Base-by-base conservation (phyloP, 2,113 vertebrate genomes). In the Solea solea region DNA sequence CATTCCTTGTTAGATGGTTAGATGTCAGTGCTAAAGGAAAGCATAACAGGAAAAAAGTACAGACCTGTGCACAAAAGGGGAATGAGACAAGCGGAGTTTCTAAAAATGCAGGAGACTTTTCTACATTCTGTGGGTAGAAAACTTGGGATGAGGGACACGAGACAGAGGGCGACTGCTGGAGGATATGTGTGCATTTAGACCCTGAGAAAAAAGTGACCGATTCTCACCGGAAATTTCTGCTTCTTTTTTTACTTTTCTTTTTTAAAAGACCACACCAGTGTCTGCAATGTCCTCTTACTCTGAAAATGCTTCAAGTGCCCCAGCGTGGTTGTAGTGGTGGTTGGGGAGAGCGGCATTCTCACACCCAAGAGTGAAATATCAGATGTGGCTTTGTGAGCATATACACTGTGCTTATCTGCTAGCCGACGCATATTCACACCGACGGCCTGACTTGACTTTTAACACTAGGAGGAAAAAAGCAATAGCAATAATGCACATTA, bases 151-250 rank as follows among this genome's bases (percentile, higher is more conserved):
- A 62, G 69, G 82, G 74, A 85, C 81, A 80, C 25, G 48, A 81
- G 75, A 85, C 76, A 56, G 69, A 65, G 83, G 84, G 84, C 72
- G 86, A 89, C 82, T 85, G 88, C 86, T 90, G 88, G 76, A 91
- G 90, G 89, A 90, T 90, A 86, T 91, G 91, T 87, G 88, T 91
- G 88, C 88, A 90, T 93, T 93, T 92, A 82, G 91, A 93, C 93
- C 94, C 93, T 94, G 94, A 94, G 93, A 94, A 94, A 81, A 88
- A 90, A 89, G 84, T 89, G 92, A 94, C 88, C 78, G 67, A 84
- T 89, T 88, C 84, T 82, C 76, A 80, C 79, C 73, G 59, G 80
- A 63, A 80, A 64, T 74, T 81, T 87, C 74, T 56, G 49, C 46
- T 82, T 70, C 72, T 72, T 56, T 48, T 44, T 21, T 78, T 74